Evolutionary conservation across 2,113 vertebrate species (phyloP).

Genomic region (Philantomba maxwellii): DNA sequence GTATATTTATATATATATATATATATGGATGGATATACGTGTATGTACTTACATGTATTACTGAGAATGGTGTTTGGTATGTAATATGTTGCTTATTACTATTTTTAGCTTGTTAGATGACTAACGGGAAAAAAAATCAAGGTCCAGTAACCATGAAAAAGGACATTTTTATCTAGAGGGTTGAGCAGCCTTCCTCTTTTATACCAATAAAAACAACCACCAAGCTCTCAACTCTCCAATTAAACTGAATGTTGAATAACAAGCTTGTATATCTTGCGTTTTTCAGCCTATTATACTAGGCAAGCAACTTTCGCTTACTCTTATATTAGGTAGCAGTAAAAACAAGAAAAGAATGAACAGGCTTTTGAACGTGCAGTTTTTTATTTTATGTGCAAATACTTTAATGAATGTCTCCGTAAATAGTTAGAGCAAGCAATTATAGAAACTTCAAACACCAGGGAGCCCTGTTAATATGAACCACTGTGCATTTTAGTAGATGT

Average conservation of each 20-base stretch:
- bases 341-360: slow-evolving; percentile 23
- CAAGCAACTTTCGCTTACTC: slow-evolving; percentile 35
- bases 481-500: background rate
- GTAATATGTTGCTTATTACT: background rate
- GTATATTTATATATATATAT: background rate
- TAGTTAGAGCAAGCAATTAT: slow-evolving; percentile 38
- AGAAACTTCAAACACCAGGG: slow-evolving; percentile 22
- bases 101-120: slow-evolving; percentile 5
- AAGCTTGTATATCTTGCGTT: background rate
- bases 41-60: background rate
- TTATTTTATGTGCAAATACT: slow-evolving; percentile 49
- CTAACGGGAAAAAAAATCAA: background rate
- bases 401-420: slow-evolving; percentile 39
- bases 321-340: slow-evolving; percentile 52
- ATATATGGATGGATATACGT: background rate
- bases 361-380: slow-evolving; percentile 31
- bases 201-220: slow-evolving; percentile 28
- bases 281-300: slow-evolving; percentile 29
- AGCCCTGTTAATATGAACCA: background rate
- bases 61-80: background rate
- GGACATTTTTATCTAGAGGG: background rate
- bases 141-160: background rate
- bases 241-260: background rate
- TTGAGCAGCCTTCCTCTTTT: background rate
- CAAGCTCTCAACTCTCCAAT: slow-evolving; percentile 36